phyloP scores from a whole-genome alignment of 2,113 vertebrate species.

The Mastomys coucha region DNA sequence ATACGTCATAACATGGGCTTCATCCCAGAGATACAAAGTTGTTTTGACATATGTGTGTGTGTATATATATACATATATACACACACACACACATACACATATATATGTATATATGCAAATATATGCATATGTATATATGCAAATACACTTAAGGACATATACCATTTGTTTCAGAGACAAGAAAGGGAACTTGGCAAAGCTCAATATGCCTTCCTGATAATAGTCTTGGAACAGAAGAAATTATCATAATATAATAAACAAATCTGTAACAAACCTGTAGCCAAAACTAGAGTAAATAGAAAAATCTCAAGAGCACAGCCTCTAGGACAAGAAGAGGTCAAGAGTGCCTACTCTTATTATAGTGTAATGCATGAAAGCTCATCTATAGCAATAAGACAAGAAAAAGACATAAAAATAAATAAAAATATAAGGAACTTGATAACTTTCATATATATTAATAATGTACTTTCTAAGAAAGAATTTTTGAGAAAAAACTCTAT shows the following conservation, averaged over 20 bases:
- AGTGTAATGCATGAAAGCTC: neutral
- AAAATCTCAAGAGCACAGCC: neutral
- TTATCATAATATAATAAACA: neutral
- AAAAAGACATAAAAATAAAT: neutral
- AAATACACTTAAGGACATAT: neutral
- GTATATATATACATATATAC: too few relatives aligned
- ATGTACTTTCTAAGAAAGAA: neutral
- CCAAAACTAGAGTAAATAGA: neutral
- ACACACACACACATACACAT: too few relatives aligned
- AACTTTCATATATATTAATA: neutral
- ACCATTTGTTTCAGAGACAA: neutral
- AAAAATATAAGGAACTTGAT: neutral
- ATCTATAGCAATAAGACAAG: neutral
- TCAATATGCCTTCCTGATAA: neutral
- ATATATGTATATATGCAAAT: neutral
- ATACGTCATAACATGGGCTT: neutral
- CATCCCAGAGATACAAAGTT: neutral
- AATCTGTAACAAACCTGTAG: neutral
- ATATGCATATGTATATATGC: too few relatives aligned
- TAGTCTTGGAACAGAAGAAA: neutral
- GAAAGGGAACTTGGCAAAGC: neutral
- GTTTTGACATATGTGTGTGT: neutral
- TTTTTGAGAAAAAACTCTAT: neutral
- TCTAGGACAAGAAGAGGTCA: neutral
- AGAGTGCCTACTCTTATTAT: neutral